Conservation (phyloP, 2,797 vertebrate genomes). For the Distichodus sexfasciatus region DNA sequence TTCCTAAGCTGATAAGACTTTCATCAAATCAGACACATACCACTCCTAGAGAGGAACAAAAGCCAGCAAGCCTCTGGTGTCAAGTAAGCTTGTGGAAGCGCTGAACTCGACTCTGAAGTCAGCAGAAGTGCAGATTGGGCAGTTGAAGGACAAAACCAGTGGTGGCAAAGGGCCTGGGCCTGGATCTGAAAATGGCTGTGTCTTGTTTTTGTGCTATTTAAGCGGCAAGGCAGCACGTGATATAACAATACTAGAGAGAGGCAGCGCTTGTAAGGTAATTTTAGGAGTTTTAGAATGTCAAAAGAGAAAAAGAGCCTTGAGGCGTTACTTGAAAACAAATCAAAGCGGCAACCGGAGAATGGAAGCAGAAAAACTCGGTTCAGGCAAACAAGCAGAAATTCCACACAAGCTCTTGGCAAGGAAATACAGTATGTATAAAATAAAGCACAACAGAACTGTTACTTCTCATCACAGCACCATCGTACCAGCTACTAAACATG, state of each 20-base stretch:
- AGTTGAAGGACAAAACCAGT: constrained; percentile 1
- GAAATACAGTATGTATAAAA: not conserved
- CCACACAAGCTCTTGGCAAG: not conserved
- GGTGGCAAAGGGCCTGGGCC: no score
- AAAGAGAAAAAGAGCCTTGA: not conserved
- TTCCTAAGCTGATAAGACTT: not conserved
- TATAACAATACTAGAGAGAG: no score
- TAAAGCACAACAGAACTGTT: not conserved
- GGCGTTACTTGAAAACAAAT: no score
- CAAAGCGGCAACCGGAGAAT: no score
- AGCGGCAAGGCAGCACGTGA: not conserved
- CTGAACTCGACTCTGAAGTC: no score
- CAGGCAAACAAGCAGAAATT: not conserved
- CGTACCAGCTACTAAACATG: not conserved
- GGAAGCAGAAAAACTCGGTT: not conserved
- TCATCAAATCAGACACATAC: not conserved
- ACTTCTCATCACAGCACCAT: not conserved
- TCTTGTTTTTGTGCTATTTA: not conserved
- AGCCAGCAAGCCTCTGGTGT: not conserved
- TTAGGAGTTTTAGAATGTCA: not conserved
- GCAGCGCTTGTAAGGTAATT: not conserved
- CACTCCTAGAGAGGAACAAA: not conserved
- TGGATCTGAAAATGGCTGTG: no score
- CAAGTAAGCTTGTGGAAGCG: no score
- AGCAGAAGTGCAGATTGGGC: not conserved